phyloP scores from a whole-genome alignment of 1,140 invertebrate species.

The Drosophila cardini region DNA sequence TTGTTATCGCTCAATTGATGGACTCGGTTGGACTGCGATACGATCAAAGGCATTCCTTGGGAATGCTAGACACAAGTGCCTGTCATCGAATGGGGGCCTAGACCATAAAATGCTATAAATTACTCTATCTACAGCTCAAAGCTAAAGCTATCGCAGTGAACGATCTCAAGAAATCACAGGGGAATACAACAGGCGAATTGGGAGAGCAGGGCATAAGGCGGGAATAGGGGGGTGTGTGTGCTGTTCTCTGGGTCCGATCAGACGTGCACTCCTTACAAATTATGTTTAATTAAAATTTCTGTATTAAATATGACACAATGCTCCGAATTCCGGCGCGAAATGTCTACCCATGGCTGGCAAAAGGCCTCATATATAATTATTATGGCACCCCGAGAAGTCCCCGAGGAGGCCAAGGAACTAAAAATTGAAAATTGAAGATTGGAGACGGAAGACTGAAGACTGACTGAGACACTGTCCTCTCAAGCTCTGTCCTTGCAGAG shows the following conservation, averaged over 20 bases:
- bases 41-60: conserved; percentile 42
- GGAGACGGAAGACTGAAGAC: neutral
- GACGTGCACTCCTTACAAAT: conserved; percentile 83
- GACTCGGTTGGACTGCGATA: conserved; percentile 30
- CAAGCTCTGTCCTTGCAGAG: conserved; percentile 9
- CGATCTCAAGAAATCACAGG: conserved; percentile 40
- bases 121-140: conserved; percentile 70
- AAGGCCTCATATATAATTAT: conserved; percentile 66
- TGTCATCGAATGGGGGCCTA: conserved; percentile 53
- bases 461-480: no score
- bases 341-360: conserved; percentile 47
- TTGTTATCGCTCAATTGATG: conserved; percentile 51
- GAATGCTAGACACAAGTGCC: conserved; percentile 51
- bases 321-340: conserved; percentile 82
- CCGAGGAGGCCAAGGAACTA: conserved; percentile 14
- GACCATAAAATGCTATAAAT: conserved; percentile 73
- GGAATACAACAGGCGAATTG: conserved; percentile 13
- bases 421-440: neutral
- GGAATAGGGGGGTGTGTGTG: neutral
- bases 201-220: neutral
- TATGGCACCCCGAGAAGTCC: conserved; percentile 62
- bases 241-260: conserved; percentile 13
- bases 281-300: conserved; percentile 84
- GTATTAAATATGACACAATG: conserved; percentile 85
- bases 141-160: conserved; percentile 52